A percentile compares a stretch with the other conserved stretches of the same genome.
These are phyloP conservation scores for Kryphioiulus occultus DNA, from an alignment of 2,888 invertebrate species.

Conservation along the genomic window DNA sequence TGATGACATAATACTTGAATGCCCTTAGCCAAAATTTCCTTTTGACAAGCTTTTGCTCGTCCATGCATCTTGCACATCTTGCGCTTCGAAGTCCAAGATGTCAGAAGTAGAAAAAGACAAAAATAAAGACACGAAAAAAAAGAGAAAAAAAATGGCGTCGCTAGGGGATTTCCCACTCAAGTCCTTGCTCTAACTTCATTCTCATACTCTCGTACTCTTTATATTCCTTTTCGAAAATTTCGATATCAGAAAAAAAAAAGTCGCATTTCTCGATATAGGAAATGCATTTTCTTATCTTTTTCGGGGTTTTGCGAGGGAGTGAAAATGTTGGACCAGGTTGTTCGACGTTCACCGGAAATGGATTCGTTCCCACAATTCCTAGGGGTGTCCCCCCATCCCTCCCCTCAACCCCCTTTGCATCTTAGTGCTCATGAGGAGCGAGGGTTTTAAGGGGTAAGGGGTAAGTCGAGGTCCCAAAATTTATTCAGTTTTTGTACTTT, in stretches of 20 bases:
- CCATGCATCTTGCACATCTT: too few species aligned
- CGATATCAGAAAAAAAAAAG: neutral
- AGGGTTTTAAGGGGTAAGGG: too few species aligned
- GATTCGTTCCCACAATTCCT: neutral
- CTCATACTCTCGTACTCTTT: neutral
- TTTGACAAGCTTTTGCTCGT: neutral
- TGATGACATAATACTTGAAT: too few species aligned
- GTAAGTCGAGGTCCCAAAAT: neutral
- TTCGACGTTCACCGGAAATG: neutral
- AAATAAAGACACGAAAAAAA: too few species aligned
- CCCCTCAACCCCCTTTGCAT: too few species aligned
- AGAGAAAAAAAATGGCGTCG: neutral
- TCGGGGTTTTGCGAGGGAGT: neutral
- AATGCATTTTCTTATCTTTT: slow-evolving; percentile 2
- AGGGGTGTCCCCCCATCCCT: neutral
- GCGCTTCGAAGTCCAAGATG: neutral
- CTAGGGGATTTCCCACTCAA: neutral
- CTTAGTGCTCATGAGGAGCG: too few species aligned
- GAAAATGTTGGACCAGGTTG: neutral
- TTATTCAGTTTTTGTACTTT: neutral
- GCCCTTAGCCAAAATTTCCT: neutral
- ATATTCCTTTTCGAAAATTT: neutral
- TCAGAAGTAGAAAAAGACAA: too few species aligned
- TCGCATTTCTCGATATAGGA: neutral
- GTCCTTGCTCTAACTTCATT: neutral